Conservation (phyloP, 2,888 invertebrate genomes). For the Salpingus planirostris region DNA sequence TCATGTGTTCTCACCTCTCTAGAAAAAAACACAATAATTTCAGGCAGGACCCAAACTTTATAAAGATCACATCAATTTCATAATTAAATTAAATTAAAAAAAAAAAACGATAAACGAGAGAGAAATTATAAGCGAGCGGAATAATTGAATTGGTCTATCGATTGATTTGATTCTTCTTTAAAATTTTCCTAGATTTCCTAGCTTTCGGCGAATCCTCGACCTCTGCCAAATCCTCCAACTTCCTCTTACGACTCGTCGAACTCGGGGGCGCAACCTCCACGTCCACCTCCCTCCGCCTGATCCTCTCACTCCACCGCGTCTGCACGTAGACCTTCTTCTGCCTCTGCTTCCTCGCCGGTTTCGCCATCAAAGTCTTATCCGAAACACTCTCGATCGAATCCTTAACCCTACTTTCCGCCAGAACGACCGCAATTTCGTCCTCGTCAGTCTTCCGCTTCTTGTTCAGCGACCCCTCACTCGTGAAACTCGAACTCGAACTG, state of each 20-base stretch:
- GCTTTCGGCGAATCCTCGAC: slow-evolving; percentile 27
- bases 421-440: slow-evolving; percentile 20
- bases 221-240: slow-evolving; percentile 15
- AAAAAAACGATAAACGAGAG: too few relatives aligned
- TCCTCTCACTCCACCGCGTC: slow-evolving; percentile 37
- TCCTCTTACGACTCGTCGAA: slow-evolving; percentile 26
- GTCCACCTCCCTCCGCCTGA: slow-evolving; percentile 33
- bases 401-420: slow-evolving; percentile 19
- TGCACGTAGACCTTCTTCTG: slow-evolving; percentile 26
- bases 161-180: slow-evolving; percentile 17
- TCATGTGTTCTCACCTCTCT: too few relatives aligned
- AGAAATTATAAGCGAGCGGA: too few relatives aligned
- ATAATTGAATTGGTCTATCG: too few relatives aligned
- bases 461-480: slow-evolving; percentile 37
- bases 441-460: slow-evolving; percentile 26
- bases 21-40: too few relatives aligned
- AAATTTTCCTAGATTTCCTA: slow-evolving; percentile 12
- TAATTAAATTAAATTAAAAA: too few relatives aligned
- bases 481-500: slow-evolving; percentile 38
- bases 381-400: slow-evolving; percentile 31
- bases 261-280: slow-evolving; percentile 17
- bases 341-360: slow-evolving; percentile 19
- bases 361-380: slow-evolving; percentile 22
- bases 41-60: too few relatives aligned
- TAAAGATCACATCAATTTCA: too few relatives aligned